Evolutionary conservation across 2,888 invertebrate species (phyloP).

Genomic region (Euspilapteryx auroguttella): DNA sequence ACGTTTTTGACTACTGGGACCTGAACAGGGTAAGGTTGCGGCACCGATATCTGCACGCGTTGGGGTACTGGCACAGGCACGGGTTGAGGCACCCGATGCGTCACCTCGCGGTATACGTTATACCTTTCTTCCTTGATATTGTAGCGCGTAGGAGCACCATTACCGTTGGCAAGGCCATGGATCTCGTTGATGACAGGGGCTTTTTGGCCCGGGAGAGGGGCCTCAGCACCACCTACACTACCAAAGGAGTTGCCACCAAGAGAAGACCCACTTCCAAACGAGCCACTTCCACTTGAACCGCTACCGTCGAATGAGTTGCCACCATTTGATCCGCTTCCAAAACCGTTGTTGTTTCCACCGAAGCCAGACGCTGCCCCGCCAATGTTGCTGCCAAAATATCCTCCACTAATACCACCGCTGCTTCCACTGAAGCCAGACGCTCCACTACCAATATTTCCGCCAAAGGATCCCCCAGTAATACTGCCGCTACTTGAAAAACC

Average conservation of each 20-base stretch:
- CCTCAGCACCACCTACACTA: slow-evolving; percentile 17
- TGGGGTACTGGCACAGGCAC: slow-evolving; percentile 55
- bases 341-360: background rate
- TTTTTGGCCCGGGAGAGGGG: slow-evolving; percentile 27
- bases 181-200: slow-evolving; percentile 42
- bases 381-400: background rate
- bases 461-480: no score
- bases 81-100: slow-evolving; percentile 60
- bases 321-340: background rate
- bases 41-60: slow-evolving; percentile 52
- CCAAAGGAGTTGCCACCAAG: slow-evolving; percentile 5
- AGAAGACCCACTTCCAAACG: background rate
- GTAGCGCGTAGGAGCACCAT: slow-evolving; percentile 43
- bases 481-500: no score
- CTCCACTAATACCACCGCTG: slow-evolving; percentile 1
- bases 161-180: slow-evolving; percentile 35
- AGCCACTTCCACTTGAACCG: background rate
- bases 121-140: slow-evolving; percentile 38
- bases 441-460: no score
- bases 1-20: slow-evolving; percentile 56
- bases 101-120: slow-evolving; percentile 41
- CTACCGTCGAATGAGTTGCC: background rate
- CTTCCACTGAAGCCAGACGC: slow-evolving; percentile 5
- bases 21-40: slow-evolving; percentile 62
- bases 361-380: background rate